Conservation (phyloP, 2,113 vertebrate species). For the Prunella himalayana region DNA sequence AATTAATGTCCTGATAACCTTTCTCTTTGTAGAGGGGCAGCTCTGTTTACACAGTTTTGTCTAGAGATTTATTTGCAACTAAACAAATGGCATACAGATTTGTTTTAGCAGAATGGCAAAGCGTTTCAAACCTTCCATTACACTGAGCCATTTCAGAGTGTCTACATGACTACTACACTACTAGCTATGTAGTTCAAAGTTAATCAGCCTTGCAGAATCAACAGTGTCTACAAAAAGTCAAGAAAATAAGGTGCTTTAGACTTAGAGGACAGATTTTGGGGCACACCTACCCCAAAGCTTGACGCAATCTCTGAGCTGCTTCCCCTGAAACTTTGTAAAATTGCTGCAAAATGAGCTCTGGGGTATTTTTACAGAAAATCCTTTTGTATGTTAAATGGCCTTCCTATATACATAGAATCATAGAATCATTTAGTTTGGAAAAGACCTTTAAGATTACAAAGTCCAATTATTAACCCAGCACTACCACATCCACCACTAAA, state of each 20-base stretch:
- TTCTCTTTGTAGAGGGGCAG: not conserved
- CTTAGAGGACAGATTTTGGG: not conserved
- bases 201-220: not conserved
- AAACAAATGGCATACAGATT: conserved; percentile 16
- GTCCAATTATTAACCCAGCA: not conserved
- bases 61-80: conserved; percentile 10
- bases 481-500: not conserved
- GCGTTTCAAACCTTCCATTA: not conserved
- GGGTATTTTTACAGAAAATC: not conserved
- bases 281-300: not conserved
- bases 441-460: not conserved
- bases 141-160: not conserved
- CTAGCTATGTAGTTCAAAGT: not conserved
- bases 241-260: not conserved
- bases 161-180: not conserved
- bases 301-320: not conserved
- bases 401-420: not conserved
- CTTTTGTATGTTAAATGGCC: not conserved
- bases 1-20: not conserved
- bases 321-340: not conserved
- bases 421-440: not conserved
- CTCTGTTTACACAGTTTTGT: not conserved
- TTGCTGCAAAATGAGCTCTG: not conserved
- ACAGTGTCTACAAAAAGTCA: not conserved
- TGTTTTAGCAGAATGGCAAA: not conserved